These are phyloP conservation scores for Hirtodrosophila histrioides DNA, from an alignment of 2,888 invertebrate genomes.

Conservation along the genomic window DNA sequence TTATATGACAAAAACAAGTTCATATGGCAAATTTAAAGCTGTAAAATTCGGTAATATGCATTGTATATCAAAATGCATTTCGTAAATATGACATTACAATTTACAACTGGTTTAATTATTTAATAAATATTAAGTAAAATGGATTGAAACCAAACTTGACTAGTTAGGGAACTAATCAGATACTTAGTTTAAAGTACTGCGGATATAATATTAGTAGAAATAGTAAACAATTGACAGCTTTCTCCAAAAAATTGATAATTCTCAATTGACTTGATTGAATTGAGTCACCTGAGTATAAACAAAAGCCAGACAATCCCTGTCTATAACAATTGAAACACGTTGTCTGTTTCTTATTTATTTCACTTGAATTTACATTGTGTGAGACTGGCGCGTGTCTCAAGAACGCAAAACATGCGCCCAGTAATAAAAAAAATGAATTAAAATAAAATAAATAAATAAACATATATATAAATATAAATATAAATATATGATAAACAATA, in stretches of 20 bases:
- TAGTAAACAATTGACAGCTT: conserved; percentile 26
- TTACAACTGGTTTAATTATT: too few relatives aligned
- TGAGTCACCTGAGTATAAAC: conserved; percentile 37
- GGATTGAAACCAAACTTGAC: too few relatives aligned
- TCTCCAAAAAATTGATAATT: neutral
- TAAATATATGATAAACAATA: conserved; percentile 12
- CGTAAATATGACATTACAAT: too few relatives aligned
- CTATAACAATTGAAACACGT: conserved; percentile 31
- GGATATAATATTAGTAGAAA: too few relatives aligned
- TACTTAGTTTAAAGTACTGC: too few relatives aligned
- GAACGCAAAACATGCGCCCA: conserved; percentile 16
- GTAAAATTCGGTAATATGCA: too few relatives aligned
- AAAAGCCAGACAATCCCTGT: conserved; percentile 39
- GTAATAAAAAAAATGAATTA: conserved; percentile 8
- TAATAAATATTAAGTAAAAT: too few relatives aligned
- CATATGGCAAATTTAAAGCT: too few relatives aligned
- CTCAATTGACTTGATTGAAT: conserved; percentile 16
- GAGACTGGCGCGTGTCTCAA: conserved; percentile 34
- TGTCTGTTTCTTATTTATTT: conserved; percentile 33
- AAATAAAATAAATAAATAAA: conserved; percentile 11
- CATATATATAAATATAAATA: neutral
- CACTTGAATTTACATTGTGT: conserved; percentile 39
- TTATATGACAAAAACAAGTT: too few relatives aligned
- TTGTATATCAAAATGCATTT: too few relatives aligned
- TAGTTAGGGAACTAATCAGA: too few relatives aligned